Evolutionary conservation across 2,113 vertebrate genomes (phyloP).

Genomic region (mouse (Mus musculus)): DNA sequence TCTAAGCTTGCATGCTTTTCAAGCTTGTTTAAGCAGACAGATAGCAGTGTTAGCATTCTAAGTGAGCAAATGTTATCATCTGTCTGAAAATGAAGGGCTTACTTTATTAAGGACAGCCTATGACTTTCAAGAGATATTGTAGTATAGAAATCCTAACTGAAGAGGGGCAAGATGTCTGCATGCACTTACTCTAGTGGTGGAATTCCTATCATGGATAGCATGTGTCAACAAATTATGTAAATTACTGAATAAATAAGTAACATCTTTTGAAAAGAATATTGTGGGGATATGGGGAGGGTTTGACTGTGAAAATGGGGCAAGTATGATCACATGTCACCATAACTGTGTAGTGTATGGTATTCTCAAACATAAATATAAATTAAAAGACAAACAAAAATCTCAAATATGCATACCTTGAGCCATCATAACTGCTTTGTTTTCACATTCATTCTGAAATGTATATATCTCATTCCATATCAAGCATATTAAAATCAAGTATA

Average conservation of each 20-base stretch:
- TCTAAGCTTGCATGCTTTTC: neutral
- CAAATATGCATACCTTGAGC: neutral
- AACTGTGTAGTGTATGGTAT: neutral
- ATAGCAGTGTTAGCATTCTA: neutral
- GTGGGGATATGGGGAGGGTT: neutral
- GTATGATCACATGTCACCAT: neutral
- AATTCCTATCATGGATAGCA: neutral
- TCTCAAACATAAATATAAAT: neutral
- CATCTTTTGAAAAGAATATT: neutral
- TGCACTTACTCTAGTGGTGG: neutral
- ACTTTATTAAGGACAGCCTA: neutral
- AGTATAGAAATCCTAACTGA: neutral
- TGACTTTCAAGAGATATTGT: neutral
- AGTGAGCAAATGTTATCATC: neutral
- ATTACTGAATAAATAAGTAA: neutral
- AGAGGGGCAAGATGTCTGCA: fast-evolving
- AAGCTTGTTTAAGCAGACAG: neutral
- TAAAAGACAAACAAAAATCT: neutral
- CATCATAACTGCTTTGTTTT: neutral
- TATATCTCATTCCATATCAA: neutral
- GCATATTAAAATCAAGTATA: neutral
- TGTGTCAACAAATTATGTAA: neutral
- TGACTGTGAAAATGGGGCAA: neutral
- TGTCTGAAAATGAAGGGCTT: neutral
- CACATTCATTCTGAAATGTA: neutral